These are phyloP conservation scores for Apodemus speciosus DNA, from an alignment of 2,113 vertebrate species.

Conservation along the genomic window DNA sequence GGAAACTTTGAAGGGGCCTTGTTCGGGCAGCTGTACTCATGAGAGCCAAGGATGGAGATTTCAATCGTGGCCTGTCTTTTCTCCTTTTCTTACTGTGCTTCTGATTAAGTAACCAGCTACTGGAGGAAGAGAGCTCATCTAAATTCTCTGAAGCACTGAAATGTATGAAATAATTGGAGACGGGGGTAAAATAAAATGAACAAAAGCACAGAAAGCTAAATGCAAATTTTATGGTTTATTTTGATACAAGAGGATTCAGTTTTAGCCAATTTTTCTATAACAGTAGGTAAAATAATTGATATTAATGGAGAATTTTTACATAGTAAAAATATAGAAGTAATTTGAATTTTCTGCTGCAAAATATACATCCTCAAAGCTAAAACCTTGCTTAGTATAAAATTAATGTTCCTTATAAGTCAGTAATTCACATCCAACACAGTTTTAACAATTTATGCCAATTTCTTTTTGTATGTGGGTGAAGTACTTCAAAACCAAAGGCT, in stretches of 20 bases:
- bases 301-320: conserved; percentile 41
- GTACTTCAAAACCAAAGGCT: background rate
- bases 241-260: conserved; percentile 59
- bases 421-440: conserved; percentile 8
- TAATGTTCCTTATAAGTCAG: conserved; percentile 30
- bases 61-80: conserved; percentile 83
- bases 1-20: conserved; percentile 90
- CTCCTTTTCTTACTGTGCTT: conserved; percentile 88
- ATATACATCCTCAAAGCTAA: conserved; percentile 41
- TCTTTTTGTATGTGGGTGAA: conserved; percentile 29
- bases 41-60: conserved; percentile 79
- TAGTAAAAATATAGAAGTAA: conserved; percentile 57
- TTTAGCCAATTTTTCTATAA: conserved; percentile 58
- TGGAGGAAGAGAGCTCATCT: conserved; percentile 80
- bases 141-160: conserved; percentile 85
- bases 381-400: background rate
- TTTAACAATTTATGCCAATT: conserved; percentile 23
- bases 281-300: conserved; percentile 42
- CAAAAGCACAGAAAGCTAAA: conserved; percentile 69
- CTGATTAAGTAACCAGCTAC: conserved; percentile 83
- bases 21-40: conserved; percentile 90
- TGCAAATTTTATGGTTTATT: conserved; percentile 65
- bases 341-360: conserved; percentile 62
- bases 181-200: conserved; percentile 19
- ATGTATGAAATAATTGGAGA: conserved; percentile 60